phyloP scores from a whole-genome alignment of 2,888 invertebrate species.

The Ptychoptera contaminata region DNA sequence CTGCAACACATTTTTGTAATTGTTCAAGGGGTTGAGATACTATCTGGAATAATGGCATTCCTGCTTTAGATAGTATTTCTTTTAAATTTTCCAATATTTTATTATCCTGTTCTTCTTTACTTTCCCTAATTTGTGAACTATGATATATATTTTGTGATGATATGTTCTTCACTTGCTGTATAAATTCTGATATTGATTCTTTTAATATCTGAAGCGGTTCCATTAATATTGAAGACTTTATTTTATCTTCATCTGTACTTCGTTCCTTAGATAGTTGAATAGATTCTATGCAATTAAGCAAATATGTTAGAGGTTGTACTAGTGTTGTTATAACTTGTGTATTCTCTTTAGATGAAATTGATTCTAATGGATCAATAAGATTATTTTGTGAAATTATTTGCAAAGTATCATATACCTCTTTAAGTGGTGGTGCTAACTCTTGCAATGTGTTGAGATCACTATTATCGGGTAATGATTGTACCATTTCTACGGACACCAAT shows the following conservation, averaged over 20 bases:
- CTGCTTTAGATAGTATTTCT: not conserved
- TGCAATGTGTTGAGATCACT: slow-evolving; percentile 16
- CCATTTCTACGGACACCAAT: slow-evolving; percentile 10
- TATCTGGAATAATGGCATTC: slow-evolving; percentile 8
- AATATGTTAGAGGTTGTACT: slow-evolving; percentile 10
- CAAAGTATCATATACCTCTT: slow-evolving; percentile 12
- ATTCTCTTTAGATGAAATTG: slow-evolving; percentile 12
- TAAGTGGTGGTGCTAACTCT: slow-evolving; percentile 15
- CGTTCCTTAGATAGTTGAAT: slow-evolving; percentile 6
- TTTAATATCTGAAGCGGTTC: no score
- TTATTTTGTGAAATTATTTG: slow-evolving; percentile 23
- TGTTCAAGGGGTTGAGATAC: slow-evolving; percentile 15
- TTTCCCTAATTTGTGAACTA: no score
- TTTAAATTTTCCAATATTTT: no score
- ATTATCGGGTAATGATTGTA: slow-evolving; percentile 8
- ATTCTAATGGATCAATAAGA: slow-evolving; percentile 24
- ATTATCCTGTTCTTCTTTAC: no score
- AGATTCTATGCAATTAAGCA: slow-evolving; percentile 9
- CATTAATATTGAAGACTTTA: no score
- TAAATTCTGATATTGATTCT: no score
- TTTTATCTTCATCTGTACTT: no score
- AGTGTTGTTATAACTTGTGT: slow-evolving; percentile 7
- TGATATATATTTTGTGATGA: no score
- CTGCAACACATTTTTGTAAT: slow-evolving; percentile 19
- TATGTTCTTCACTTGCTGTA: no score